These are phyloP conservation scores for Drosophila suboccidentalis DNA, from an alignment of 2,888 invertebrate species.

Conservation along the genomic window DNA sequence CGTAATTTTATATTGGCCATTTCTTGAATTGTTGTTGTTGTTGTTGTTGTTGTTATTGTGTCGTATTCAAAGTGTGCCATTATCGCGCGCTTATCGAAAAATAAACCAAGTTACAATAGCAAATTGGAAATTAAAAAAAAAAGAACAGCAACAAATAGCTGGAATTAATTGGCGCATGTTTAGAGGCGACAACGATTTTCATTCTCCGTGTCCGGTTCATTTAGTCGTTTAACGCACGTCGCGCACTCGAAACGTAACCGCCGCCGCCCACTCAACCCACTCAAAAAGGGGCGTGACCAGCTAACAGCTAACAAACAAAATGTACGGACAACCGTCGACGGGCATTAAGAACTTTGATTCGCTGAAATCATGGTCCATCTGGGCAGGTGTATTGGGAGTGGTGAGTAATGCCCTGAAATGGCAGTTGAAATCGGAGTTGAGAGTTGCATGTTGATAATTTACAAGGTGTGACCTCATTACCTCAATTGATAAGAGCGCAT, in stretches of 20 bases:
- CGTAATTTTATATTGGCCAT: slow-evolving; percentile 43
- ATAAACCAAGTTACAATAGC: slow-evolving; percentile 42
- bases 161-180: slow-evolving; percentile 67
- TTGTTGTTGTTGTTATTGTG: slow-evolving; percentile 22
- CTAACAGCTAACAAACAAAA: slow-evolving; percentile 32
- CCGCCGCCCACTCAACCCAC: slow-evolving; percentile 36
- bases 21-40: slow-evolving; percentile 31
- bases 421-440: not conserved
- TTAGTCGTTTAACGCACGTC: slow-evolving; percentile 62
- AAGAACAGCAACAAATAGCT: slow-evolving; percentile 15
- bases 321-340: slow-evolving; percentile 53
- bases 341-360: slow-evolving; percentile 66
- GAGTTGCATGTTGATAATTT: not conserved
- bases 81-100: slow-evolving; percentile 48
- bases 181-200: slow-evolving; percentile 40
- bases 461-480: slow-evolving; percentile 46
- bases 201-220: slow-evolving; percentile 52
- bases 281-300: slow-evolving; percentile 21
- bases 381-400: slow-evolving; percentile 70
- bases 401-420: slow-evolving; percentile 49
- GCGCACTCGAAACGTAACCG: slow-evolving; percentile 52
- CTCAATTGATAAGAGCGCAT: slow-evolving; percentile 38
- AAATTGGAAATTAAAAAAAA: slow-evolving; percentile 39
- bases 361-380: slow-evolving; percentile 48
- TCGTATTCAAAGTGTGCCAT: slow-evolving; percentile 48